A percentile compares a stretch with the other conserved stretches of the same genome.
Conservation (phyloP, 2,113 vertebrate species). For the Syngnathoides biaculeatus region DNA sequence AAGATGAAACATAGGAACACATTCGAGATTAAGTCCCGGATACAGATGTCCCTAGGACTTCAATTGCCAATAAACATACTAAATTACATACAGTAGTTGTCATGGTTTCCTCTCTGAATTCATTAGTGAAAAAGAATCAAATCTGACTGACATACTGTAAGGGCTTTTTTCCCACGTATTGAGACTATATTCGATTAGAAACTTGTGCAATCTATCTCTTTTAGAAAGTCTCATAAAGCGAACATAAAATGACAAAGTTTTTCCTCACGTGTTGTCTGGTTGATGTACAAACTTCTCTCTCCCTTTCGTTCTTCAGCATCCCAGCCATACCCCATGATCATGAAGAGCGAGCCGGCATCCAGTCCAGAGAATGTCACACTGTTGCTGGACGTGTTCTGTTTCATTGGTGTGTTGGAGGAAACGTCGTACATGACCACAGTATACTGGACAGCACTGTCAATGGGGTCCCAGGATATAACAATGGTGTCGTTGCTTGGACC, state of each 20-base stretch:
- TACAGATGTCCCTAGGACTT: neutral
- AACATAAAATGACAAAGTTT: neutral
- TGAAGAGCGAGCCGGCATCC: conserved; percentile 79
- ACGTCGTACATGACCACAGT: conserved; percentile 74
- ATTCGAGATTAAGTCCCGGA: neutral
- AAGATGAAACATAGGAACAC: neutral
- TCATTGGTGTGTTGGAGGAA: conserved; percentile 65
- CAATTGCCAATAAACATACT: neutral
- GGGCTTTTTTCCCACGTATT: too few relatives aligned
- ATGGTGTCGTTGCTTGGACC: conserved; percentile 79
- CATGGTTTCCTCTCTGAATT: neutral
- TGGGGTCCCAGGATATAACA: conserved; percentile 73
- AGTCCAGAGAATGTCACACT: conserved; percentile 71
- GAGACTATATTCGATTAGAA: too few relatives aligned
- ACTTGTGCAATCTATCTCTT: neutral
- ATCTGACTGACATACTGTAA: too few relatives aligned
- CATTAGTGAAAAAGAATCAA: neutral
- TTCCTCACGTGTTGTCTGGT: conserved; percentile 86
- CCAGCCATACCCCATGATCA: conserved; percentile 79
- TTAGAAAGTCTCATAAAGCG: neutral
- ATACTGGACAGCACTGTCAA: conserved; percentile 74
- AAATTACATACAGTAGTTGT: neutral
- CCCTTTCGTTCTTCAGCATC: conserved; percentile 76
- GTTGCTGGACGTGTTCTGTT: conserved; percentile 75
- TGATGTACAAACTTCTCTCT: conserved; percentile 72